Evolutionary conservation across 37 sponge, comb jelly and placozoan genomes (phyloP).

Genomic region (Cliona cf. orientalis): DNA sequence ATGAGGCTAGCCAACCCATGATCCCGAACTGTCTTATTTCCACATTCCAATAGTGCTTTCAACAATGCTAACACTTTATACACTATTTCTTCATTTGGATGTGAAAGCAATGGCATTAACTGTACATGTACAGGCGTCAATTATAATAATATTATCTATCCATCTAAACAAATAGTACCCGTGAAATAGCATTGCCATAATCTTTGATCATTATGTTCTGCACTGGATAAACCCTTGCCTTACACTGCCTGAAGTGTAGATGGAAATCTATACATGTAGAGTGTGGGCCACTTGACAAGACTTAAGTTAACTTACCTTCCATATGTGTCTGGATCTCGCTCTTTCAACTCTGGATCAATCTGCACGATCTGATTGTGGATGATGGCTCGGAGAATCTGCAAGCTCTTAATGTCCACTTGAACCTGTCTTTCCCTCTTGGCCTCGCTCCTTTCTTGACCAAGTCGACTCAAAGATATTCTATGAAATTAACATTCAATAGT

Average conservation of each 20-base stretch:
- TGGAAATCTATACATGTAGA: conserved; percentile 10
- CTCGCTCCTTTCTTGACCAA: conserved; percentile 8
- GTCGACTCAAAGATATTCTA: no score
- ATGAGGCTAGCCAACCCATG: conserved; percentile 39
- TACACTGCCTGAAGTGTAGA: conserved; percentile 22
- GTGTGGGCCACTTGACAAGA: not conserved
- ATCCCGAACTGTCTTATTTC: conserved; percentile 56
- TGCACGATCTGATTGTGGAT: conserved; percentile 70
- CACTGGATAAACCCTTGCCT: conserved; percentile 39
- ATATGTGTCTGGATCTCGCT: conserved; percentile 22
- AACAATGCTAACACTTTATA: conserved; percentile 70
- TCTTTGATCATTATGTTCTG: conserved; percentile 50
- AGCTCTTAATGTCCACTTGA: conserved; percentile 32
- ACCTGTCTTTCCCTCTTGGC: conserved; percentile 34
- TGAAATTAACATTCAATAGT: no score
- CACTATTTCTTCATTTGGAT: conserved; percentile 57
- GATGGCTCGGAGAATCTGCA: conserved; percentile 61
- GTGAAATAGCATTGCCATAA: conserved; percentile 43
- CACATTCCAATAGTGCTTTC: conserved; percentile 53
- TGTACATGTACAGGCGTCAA: no score
- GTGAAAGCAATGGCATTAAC: conserved; percentile 65
- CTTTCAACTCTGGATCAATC: conserved; percentile 64
- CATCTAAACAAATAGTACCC: no score
- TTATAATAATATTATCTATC: no score
- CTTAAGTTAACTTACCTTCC: conserved; percentile 9